phyloP scores from a whole-genome alignment of 1,140 invertebrate species.

The Drosophila punjabiensis region DNA sequence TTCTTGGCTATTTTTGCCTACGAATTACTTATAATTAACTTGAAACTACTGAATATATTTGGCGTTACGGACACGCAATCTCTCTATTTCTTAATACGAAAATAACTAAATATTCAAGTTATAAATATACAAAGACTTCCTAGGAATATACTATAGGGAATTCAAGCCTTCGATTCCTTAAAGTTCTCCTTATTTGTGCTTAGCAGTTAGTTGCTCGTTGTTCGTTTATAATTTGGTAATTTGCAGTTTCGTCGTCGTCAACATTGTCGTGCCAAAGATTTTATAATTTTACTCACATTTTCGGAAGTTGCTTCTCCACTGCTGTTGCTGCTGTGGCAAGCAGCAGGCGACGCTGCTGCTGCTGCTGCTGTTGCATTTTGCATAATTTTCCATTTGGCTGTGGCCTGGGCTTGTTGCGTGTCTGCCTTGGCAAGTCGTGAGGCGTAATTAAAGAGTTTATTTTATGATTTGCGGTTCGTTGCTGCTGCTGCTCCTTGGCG shows the following conservation, averaged over 20 bases:
- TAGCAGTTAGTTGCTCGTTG: conserved; percentile 44
- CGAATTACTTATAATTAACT: not conserved
- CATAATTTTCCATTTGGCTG: conserved; percentile 78
- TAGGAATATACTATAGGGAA: not conserved
- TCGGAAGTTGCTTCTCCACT: conserved; percentile 66
- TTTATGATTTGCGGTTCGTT: conserved; percentile 77
- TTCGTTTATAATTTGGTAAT: conserved; percentile 80
- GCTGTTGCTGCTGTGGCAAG: conserved; percentile 18
- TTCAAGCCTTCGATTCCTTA: not conserved
- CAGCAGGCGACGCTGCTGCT: conserved; percentile 21
- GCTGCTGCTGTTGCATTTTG: conserved; percentile 68
- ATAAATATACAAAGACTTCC: not conserved
- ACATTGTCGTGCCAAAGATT: conserved; percentile 78
- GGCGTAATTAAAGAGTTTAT: conserved; percentile 83
- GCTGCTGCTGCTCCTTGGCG: conserved; percentile 35
- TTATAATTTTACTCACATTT: conserved; percentile 79
- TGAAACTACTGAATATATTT: not conserved
- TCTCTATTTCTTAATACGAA: not conserved
- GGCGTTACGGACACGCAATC: not conserved
- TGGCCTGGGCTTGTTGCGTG: conserved; percentile 66
- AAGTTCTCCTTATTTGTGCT: conserved; percentile 31
- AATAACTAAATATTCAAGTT: not conserved
- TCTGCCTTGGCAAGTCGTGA: conserved; percentile 65
- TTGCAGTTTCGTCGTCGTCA: conserved; percentile 79
- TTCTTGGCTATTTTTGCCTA: not conserved